Conservation (phyloP, 2,888 invertebrate species). For the Caenorhabditis sp. region DNA sequence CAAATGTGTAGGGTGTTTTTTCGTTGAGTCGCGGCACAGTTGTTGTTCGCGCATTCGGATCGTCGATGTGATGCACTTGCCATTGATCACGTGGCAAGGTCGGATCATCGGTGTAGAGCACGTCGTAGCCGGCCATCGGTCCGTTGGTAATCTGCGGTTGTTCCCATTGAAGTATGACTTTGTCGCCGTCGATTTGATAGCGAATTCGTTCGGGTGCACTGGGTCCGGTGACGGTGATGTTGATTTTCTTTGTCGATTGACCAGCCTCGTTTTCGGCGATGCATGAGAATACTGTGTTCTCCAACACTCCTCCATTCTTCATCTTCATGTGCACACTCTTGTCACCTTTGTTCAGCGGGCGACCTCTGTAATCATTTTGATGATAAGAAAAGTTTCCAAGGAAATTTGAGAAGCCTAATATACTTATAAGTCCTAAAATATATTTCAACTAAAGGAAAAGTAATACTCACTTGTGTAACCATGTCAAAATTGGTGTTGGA, state of each 20-base stretch:
- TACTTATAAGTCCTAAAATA: too few relatives aligned
- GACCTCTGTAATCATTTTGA: conserved; percentile 57
- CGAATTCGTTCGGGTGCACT: conserved; percentile 65
- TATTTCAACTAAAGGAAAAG: not conserved
- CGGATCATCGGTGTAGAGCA: conserved; percentile 66
- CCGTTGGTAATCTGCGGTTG: conserved; percentile 67
- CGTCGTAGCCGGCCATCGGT: conserved; percentile 66
- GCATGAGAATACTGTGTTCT: conserved; percentile 64
- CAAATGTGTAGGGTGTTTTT: conserved; percentile 64
- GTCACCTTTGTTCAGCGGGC: conserved; percentile 58
- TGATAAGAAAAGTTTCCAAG: too few relatives aligned
- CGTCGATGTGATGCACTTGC: conserved; percentile 54
- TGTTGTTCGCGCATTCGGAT: conserved; percentile 51
- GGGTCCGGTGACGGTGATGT: conserved; percentile 65
- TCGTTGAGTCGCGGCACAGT: conserved; percentile 61
- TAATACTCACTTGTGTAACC: conserved; percentile 62
- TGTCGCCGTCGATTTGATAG: conserved; percentile 67
- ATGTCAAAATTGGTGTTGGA: conserved; percentile 61
- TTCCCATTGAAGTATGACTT: conserved; percentile 65
- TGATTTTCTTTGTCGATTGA: conserved; percentile 57
- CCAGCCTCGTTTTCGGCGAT: conserved; percentile 70
- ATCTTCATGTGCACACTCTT: conserved; percentile 58
- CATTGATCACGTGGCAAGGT: conserved; percentile 60
- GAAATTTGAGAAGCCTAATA: too few relatives aligned
- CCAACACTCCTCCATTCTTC: conserved; percentile 60